Base-by-base conservation (phyloP, 2,113 vertebrate genomes). In the Formicarius rufipectus region DNA sequence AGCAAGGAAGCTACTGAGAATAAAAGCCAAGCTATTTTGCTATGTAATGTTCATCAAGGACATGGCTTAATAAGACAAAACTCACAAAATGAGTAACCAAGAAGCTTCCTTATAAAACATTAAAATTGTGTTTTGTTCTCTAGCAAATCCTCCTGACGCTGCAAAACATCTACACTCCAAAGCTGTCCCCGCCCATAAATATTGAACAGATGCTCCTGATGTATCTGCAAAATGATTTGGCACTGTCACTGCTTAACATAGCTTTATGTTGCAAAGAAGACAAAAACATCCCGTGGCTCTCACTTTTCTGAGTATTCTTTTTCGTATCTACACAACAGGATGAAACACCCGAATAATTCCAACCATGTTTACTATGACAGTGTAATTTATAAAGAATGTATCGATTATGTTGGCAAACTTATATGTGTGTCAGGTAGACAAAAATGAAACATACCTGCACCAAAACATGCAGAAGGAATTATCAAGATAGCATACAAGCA, bases 131-230 rank as follows among this genome's bases (percentile, higher is more conserved):
- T 76, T 93, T 95, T 91, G 69, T 74, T 96, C 67, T 96, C 21
- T 53, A 83, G 33, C n/a, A 72, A 90, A 67, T 88, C 47, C 81
- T 94, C 78, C 75, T 91, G 90, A 89, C 37, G 83, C 6, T n/a
- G 35, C 18, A 76, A 89, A 87, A 66, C 45, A 39, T 56, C 69
- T 82, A 89, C 10, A 17, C 12, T 82, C 71, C 58, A 62, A 67
- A 94, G 78, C 69, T 35, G 12, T 80, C 67, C 55, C 93, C 76
- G 53, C n/a, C 49, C 75, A 94, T 93, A 93, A 97, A 96, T 93
- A 97, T 47, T 93, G 67, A 96, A 91, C 50, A 91, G 23, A 62
- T 52, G 11, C 45, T 93, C 59, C 50, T 77, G 39, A 73, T 35
- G 27, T 47, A 80, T 83, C 88, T 96, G 55, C 59, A 83, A 76